Evolutionary conservation across 2,888 invertebrate genomes (phyloP).

Genomic region (Tholera decimalis): DNA sequence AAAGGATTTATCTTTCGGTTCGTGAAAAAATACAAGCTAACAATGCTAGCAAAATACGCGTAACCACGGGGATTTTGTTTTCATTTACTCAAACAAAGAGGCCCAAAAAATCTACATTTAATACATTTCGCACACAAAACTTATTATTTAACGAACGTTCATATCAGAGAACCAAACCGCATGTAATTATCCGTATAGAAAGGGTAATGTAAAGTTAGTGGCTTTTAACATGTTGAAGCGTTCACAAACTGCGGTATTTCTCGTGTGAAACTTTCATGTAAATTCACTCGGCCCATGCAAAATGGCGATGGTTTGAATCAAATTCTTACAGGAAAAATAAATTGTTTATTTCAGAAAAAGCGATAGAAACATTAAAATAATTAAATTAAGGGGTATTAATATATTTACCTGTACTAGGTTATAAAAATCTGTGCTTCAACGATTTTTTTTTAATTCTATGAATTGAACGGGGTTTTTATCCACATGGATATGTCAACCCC

Average conservation of each 20-base stretch:
- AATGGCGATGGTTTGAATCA: constrained; percentile 77
- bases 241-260: constrained; percentile 83
- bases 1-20: constrained; percentile 28
- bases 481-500: no score
- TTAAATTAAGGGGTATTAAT: no score
- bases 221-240: constrained; percentile 86
- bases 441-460: no score
- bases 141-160: constrained; percentile 54
- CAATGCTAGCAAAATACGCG: constrained; percentile 28
- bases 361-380: no score
- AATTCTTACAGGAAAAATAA: constrained; percentile 49
- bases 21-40: constrained; percentile 23
- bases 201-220: constrained; percentile 85
- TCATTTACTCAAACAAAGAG: constrained; percentile 33
- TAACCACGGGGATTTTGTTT: constrained; percentile 23
- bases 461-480: no score
- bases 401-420: no score
- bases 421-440: no score
- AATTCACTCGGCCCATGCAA: constrained; percentile 71
- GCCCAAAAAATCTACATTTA: constrained; percentile 22
- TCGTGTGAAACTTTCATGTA: constrained; percentile 81
- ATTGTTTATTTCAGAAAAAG: constrained; percentile 51
- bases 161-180: constrained; percentile 69
- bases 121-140: constrained; percentile 38
- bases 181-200: constrained; percentile 81